These are phyloP conservation scores for Ostrea edulis DNA, from an alignment of 1,140 invertebrate species.

Conservation along the genomic window DNA sequence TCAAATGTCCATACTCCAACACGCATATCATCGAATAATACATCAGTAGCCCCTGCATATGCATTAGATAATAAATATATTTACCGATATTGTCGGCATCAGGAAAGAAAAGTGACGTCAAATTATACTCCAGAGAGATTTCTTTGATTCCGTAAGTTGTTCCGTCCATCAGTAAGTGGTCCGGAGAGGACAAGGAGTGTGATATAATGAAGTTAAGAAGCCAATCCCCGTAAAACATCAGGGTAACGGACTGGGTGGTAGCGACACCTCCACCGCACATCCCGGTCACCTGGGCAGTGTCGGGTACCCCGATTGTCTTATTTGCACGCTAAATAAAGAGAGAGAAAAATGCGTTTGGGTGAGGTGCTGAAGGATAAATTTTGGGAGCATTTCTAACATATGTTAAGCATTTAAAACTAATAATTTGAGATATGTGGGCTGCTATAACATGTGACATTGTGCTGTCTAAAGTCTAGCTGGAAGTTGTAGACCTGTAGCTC, in stretches of 20 bases:
- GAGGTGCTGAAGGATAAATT: too few species aligned
- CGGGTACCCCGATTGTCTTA: not conserved
- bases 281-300: not conserved
- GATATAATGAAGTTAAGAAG: not conserved
- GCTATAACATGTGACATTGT: too few species aligned
- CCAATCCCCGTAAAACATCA: constrained; percentile 5
- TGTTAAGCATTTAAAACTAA: too few species aligned
- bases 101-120: not conserved
- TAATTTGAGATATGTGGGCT: too few species aligned
- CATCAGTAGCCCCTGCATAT: too few species aligned
- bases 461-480: too few species aligned
- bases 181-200: not conserved
- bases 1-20: too few species aligned
- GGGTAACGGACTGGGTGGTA: not conserved
- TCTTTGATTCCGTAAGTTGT: constrained; percentile 2
- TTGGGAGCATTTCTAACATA: too few species aligned
- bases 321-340: not conserved
- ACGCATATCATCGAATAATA: too few species aligned
- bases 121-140: constrained; percentile 5
- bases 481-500: too few species aligned
- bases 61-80: not conserved
- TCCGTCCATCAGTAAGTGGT: not conserved
- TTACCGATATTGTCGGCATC: not conserved
- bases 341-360: too few species aligned
- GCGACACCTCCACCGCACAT: constrained; percentile 5